Base-by-base conservation (phyloP, 1,140 invertebrate genomes). In the Cryptotermes secundus region DNA sequence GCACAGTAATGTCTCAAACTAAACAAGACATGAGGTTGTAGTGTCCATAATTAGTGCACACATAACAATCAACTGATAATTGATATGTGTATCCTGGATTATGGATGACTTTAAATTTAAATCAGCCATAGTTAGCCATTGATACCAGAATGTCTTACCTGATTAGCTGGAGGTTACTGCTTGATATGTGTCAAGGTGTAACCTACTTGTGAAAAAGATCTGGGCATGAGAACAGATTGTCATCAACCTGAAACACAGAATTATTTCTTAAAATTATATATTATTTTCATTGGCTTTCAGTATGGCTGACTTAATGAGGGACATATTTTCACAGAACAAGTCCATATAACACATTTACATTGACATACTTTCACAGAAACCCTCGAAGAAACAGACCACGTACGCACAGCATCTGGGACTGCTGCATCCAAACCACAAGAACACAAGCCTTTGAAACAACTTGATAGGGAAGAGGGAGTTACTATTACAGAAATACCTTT, bases 321-420 rank as follows among this genome's bases (percentile, higher is more conserved):
- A 72, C 59, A 72, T 72, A 31, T 7, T 72, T 72, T 72, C 59
- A 72, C 59, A 72, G n/a, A 72, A 72, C 59, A 72, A 72, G 26
- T 72, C 81, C 42, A 84, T 22, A 42, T 84, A 79, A 84, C 83
- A 87, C 84, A 84, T 83, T 82, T 81, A 84, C 86, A 85, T 86
- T 86, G 86, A 88, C 89, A 84, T 72, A 90, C 88, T 90, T 90
- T 89, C 90, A 91, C 90, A 91, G 90, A 91, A 90, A 89, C 87
- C 88, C 84, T 88, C 86, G 89, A 89, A 87, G 89, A 89, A 87
- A 87, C 88, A 83, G 83, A 86, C 35, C 83, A 38, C 86, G 83
- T 86, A 81, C 85, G 84, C 81, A 86, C 85, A 86, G 85, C 86
- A 84, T 87, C 89, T 85, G 85, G 85, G 85, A 88, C 87, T 87